Conservation (phyloP, 1,140 invertebrate species). For the Sarcophaga bullata region DNA sequence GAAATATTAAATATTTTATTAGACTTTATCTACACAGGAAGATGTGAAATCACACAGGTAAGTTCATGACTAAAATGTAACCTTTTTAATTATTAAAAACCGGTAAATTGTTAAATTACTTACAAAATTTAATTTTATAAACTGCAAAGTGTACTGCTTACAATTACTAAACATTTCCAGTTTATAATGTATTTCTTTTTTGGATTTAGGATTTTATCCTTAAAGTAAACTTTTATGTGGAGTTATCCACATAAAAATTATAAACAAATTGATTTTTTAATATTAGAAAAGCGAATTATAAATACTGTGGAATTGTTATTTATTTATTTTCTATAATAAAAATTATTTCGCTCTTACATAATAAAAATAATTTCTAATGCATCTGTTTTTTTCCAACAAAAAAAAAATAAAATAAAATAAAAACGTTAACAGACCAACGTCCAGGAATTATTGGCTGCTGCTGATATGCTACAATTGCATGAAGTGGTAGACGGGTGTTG, state of each 20-base stretch:
- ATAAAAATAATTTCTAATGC: not conserved
- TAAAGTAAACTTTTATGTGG: no score
- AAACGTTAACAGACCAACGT: slow-evolving; percentile 76
- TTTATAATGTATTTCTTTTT: no score
- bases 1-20: slow-evolving; percentile 80
- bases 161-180: no score
- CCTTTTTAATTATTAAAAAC: no score
- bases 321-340: no score
- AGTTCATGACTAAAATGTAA: not conserved
- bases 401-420: not conserved
- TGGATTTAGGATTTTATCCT: no score
- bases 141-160: no score
- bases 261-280: not conserved
- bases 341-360: no score
- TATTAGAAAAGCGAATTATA: no score
- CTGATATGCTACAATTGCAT: slow-evolving; percentile 90
- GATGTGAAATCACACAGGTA: slow-evolving; percentile 63
- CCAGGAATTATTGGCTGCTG: slow-evolving; percentile 88
- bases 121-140: no score
- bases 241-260: not conserved
- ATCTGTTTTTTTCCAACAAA: not conserved
- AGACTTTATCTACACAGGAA: slow-evolving; percentile 90
- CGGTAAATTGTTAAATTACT: no score
- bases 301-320: no score
- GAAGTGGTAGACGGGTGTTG: slow-evolving; percentile 89